Evolutionary conservation across 2,797 vertebrate genomes (phyloP).

Genomic region (Clarias platycephalus): DNA sequence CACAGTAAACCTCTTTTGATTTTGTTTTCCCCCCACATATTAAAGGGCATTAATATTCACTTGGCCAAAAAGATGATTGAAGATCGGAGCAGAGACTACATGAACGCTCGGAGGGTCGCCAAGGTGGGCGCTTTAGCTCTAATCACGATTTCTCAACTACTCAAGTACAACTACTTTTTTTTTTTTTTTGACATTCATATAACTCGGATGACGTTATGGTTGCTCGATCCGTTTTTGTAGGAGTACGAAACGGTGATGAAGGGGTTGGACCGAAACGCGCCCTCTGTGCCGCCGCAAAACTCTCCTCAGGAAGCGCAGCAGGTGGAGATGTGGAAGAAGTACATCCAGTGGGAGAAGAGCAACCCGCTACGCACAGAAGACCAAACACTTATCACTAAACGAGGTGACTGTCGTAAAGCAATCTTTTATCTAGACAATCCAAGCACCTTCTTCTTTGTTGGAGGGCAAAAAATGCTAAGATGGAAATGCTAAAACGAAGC

Average conservation of each 20-base stretch:
- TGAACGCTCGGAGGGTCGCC: constrained; percentile 97
- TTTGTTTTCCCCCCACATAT: background rate
- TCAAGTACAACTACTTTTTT: too few species aligned
- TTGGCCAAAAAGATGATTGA: constrained; percentile 99
- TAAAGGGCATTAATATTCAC: constrained; percentile 95
- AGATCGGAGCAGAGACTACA: constrained; percentile 98
- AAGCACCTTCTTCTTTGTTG: background rate
- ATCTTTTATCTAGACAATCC: background rate
- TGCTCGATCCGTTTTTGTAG: constrained; percentile 63
- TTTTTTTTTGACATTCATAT: background rate
- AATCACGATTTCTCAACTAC: too few species aligned
- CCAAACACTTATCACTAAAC: constrained; percentile 97
- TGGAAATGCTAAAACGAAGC: background rate
- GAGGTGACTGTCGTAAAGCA: constrained; percentile 76
- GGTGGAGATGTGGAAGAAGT: constrained; percentile 99
- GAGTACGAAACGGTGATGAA: constrained; percentile 99
- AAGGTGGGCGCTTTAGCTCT: constrained; percentile 78
- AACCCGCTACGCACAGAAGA: constrained; percentile 96
- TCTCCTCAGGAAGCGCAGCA: constrained; percentile 97
- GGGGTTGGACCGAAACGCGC: constrained; percentile 94
- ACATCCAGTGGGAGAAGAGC: constrained; percentile 99
- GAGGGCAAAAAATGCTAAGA: background rate
- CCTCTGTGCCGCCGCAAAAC: constrained; percentile 96
- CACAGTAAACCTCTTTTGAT: background rate
- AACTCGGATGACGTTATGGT: too few species aligned